Conservation (phyloP, 53 echinoderm and acorn worm species). For the Patiria pectinifera region DNA sequence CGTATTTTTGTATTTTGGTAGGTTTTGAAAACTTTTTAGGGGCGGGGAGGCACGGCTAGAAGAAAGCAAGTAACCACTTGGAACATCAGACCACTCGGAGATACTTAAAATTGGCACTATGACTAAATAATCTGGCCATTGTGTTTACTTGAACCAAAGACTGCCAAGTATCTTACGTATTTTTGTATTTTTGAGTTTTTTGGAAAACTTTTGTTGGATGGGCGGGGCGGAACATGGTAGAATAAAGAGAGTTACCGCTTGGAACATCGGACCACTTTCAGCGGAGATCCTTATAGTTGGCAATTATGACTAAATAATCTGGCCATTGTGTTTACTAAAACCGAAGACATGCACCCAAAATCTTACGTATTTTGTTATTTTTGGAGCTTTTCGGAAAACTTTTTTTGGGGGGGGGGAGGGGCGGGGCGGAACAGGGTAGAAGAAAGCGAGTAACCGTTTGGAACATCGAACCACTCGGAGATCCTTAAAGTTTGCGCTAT, state of each 20-base stretch:
- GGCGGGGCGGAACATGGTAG: too few relatives aligned
- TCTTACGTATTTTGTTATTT: not conserved
- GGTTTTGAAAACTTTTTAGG: too few relatives aligned
- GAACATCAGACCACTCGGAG: not conserved
- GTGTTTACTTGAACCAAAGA: not conserved
- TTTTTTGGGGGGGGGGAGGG: not conserved
- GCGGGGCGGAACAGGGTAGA: not conserved
- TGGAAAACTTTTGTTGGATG: not conserved
- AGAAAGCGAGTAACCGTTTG: not conserved
- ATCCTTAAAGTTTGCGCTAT: too few relatives aligned
- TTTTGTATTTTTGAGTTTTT: not conserved
- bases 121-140: not conserved
- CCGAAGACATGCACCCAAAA: not conserved
- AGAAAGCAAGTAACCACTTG: too few relatives aligned
- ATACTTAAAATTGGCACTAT: not conserved
- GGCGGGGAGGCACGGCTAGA: too few relatives aligned
- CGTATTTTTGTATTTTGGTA: not conserved
- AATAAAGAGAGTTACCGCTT: not conserved
- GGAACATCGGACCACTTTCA: too few relatives aligned
- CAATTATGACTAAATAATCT: too few relatives aligned
- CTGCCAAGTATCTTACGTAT: too few relatives aligned
- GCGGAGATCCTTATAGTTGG: too few relatives aligned
- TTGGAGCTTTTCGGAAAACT: not conserved
- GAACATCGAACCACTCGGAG: too few relatives aligned
- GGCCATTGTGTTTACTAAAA: not conserved